Evolutionary conservation across 1,140 invertebrate species (phyloP).

Genomic region (Drosophila prosaltans): DNA sequence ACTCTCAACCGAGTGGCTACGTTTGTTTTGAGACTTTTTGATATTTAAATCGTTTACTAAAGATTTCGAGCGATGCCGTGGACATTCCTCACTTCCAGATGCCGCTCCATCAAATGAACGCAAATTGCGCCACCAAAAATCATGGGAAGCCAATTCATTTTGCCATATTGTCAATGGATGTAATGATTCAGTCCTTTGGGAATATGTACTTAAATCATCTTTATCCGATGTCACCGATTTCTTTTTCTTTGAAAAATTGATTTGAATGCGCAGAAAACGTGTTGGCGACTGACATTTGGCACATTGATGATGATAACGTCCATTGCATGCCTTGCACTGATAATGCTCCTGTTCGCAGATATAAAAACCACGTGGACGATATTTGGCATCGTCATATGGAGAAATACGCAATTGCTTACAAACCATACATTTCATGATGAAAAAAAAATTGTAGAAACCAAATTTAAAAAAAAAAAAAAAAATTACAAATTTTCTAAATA

Average conservation of each 20-base stretch:
- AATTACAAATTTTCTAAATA: too few relatives aligned
- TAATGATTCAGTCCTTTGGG: neutral
- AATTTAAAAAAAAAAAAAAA: too few relatives aligned
- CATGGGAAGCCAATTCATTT: neutral
- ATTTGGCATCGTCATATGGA: neutral
- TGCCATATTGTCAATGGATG: neutral
- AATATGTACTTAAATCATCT: too few relatives aligned
- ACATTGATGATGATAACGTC: neutral
- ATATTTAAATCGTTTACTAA: neutral
- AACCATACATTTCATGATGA: slow-evolving; percentile 4
- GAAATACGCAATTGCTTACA: neutral
- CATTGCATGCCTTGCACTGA: neutral
- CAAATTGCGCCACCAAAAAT: neutral
- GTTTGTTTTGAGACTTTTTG: neutral
- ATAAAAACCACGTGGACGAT: neutral
- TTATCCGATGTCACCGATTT: too few relatives aligned
- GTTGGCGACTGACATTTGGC: neutral
- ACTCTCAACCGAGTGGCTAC: neutral
- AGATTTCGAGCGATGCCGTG: neutral
- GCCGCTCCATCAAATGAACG: neutral
- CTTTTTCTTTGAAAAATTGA: neutral
- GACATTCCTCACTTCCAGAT: neutral
- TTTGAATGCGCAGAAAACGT: neutral
- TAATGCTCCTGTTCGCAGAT: neutral
- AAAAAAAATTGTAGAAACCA: neutral